Base-by-base conservation (phyloP, 2,113 vertebrate species). In the Rhinoderma darwinii region DNA sequence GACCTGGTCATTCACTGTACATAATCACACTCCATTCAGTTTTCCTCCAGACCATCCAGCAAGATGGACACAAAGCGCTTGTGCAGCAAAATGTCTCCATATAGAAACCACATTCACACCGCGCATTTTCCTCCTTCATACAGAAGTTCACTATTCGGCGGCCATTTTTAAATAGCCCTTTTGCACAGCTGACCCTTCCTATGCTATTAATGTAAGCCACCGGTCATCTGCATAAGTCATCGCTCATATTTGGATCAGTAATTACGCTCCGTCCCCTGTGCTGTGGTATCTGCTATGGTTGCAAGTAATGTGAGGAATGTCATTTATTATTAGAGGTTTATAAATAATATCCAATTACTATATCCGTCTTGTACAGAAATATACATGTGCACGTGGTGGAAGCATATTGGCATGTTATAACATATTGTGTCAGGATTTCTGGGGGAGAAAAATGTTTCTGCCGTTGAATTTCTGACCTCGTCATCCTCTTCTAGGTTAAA, bases 321-420 rank as follows among this genome's bases (percentile, higher is more conserved):
- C 15, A 79, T 79, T 41, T 86, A 80, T 86, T 80, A 80, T 72
- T 86, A 61, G 32, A 41, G 43, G 43, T 25, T 78, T 86, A 86
- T 86, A 80, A 86, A 86, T 86, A 80, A 70, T 80, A 25, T 54
- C 43, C 56, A 66, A 47, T 70, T 80, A 12, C 84, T 86, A 79
- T 72, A 80, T 41, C 61, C 14, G 51, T 80, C 61, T 11, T 5
- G 15, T n/a, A 17, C 30, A 37, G 27, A 32, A 20, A 51, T 77
- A 50, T 79, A 56, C 0, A 0, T 18, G 75, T 41, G 22, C 5
- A 3, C 32, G n/a, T 5, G 12, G 41, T 41, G 70, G 18, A 25
- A 12, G 18, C 20, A 25, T 8, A 39, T 41, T 41, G 18, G 18
- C 66, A 17, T 18, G 66, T 32, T 68, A 14, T 68, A 4, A 32